These are phyloP conservation scores for Sarcophaga peregrina DNA, from an alignment of 1,140 invertebrate genomes.

Conservation along the genomic window DNA sequence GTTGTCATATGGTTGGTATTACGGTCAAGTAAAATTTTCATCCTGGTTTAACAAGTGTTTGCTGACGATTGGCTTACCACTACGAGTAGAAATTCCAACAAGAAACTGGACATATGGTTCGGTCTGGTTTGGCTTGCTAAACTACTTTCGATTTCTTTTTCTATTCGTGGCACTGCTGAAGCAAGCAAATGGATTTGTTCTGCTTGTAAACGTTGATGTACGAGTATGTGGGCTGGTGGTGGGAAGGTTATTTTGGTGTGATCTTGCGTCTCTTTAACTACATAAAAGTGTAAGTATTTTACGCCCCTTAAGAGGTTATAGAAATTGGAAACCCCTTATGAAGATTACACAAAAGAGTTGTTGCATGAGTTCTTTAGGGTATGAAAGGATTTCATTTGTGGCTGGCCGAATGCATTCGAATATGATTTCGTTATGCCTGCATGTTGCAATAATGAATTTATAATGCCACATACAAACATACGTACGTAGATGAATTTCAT, in stretches of 20 bases:
- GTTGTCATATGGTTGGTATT: too few relatives aligned
- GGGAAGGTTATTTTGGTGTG: neutral
- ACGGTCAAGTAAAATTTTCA: too few relatives aligned
- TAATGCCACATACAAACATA: slow-evolving; percentile 4
- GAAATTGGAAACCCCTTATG: neutral
- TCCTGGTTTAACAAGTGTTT: too few relatives aligned
- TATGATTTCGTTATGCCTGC: slow-evolving; percentile 16
- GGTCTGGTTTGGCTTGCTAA: neutral
- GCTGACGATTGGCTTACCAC: too few relatives aligned
- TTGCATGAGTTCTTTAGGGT: too few relatives aligned
- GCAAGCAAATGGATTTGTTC: slow-evolving; percentile 16
- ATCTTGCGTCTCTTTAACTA: slow-evolving; percentile 11
- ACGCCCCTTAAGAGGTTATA: neutral
- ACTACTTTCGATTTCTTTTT: too few relatives aligned
- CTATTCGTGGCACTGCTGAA: neutral
- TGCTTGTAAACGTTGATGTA: slow-evolving; percentile 35
- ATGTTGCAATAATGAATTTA: slow-evolving; percentile 36
- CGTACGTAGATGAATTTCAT: neutral
- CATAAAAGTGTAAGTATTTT: slow-evolving; percentile 30
- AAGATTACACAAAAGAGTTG: neutral
- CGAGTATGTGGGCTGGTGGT: neutral
- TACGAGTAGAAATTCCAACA: slow-evolving; percentile 2
- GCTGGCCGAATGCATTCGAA: neutral
- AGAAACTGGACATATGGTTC: neutral
- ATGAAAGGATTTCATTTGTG: neutral